Conservation (phyloP, 1,140 invertebrate species). For the Drosophila lini region DNA sequence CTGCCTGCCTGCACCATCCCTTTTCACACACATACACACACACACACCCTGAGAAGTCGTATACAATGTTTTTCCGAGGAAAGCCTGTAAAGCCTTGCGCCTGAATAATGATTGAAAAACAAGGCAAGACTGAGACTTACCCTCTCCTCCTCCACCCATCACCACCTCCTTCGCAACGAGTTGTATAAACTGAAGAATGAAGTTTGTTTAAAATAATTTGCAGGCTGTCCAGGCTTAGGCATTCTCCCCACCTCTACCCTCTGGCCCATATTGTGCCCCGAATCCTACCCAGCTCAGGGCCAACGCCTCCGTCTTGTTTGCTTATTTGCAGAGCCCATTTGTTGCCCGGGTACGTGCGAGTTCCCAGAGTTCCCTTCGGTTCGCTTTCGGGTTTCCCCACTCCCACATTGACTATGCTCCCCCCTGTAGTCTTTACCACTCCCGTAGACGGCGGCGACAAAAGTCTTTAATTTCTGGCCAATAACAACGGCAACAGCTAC, state of each 20-base stretch:
- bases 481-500: conserved; percentile 66
- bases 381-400: background rate
- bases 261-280: background rate
- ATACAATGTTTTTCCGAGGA: conserved; percentile 68
- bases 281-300: conserved; percentile 32
- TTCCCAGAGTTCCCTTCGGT: background rate
- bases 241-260: background rate
- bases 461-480: conserved; percentile 80
- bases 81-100: conserved; percentile 76
- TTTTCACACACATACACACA: conserved; percentile 22
- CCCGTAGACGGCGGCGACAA: conserved; percentile 59
- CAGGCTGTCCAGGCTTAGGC: conserved; percentile 69
- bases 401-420: background rate
- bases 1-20: conserved; percentile 10
- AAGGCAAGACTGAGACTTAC: conserved; percentile 52
- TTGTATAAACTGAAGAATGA: conserved; percentile 80
- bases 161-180: conserved; percentile 40
- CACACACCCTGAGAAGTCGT: conserved; percentile 39
- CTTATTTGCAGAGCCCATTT: conserved; percentile 79
- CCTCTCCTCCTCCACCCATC: background rate
- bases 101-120: conserved; percentile 82
- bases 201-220: conserved; percentile 81
- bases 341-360: conserved; percentile 68
- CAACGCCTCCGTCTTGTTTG: conserved; percentile 61
- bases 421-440: background rate